Base-by-base conservation (phyloP, 2,888 invertebrate species). In the Spisula subtruncata region DNA sequence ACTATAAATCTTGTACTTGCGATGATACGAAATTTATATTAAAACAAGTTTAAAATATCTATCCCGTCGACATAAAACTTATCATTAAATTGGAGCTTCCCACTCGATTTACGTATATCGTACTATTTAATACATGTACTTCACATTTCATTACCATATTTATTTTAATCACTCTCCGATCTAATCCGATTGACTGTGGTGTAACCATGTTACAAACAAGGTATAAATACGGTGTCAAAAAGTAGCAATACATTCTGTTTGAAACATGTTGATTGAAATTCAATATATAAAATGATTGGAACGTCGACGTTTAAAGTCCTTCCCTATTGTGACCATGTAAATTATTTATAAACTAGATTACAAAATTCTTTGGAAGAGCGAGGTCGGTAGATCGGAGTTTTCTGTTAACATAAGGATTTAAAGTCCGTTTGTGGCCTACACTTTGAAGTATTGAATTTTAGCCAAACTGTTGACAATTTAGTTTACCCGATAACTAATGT, bases 261-360 rank as follows among this genome's bases (percentile, higher is more conserved):
- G 25, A 75, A 71, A 75, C 16, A 18, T 35, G 29, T 75, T 75
- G 35, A 75, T 75, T 35, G 75, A 75, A 75, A 35, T 32, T 75
- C 75, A 35, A 75, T 75, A 75, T 75, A 75, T 12, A 16, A 41
- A 5, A 75, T 35, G 35, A 75, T 75, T 18, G 18, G 4, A 4
- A 75, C 32, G 25, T 75, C 29, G 14, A 75, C 32, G 25, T 75
- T 25, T 25, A 35, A 18, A 75, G 32, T n/a, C 16, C 12, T 18
- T 12, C 32, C 6, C 29, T 35, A 35, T 75, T 18, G 32, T 75
- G 10, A 75, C 14, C 16, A 75, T 75, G 75, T 75, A 75, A 66
- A 60, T 75, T 75, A 75, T 75, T 75, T 75, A 18, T 35, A 75
- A 75, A 32, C 6, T 75, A 75, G 75, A 75, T 75, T 75, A 75